Evolutionary conservation across 2,797 vertebrate species (phyloP).

Genomic region (Diplodus sargus): DNA sequence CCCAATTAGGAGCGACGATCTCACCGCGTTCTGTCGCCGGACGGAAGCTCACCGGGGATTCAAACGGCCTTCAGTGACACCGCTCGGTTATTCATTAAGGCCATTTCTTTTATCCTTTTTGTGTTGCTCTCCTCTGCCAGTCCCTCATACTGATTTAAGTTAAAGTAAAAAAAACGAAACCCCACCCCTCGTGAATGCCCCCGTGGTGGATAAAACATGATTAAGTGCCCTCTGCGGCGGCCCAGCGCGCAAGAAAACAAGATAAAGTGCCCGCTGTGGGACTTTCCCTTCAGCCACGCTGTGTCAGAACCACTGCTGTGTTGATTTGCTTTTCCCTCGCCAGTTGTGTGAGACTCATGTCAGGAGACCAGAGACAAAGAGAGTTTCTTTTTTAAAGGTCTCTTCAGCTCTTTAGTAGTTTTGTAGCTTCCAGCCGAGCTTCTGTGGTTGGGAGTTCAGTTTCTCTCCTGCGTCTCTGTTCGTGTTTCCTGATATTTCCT

Average conservation of each 20-base stretch:
- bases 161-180: no score
- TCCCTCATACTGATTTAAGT: neutral
- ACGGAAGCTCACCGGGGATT: neutral
- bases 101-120: neutral
- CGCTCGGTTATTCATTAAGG: neutral
- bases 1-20: slow-evolving; percentile 2
- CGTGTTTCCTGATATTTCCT: no score
- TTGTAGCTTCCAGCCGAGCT: no score
- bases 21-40: neutral
- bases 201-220: neutral
- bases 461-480: no score
- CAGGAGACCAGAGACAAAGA: no score
- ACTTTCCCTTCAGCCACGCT: neutral
- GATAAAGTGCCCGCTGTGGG: neutral
- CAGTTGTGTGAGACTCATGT: no score
- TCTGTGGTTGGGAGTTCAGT: no score
- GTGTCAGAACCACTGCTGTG: neutral
- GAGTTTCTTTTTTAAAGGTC: no score
- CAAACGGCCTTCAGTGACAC: neutral
- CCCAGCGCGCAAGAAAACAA: neutral
- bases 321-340: no score
- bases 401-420: no score
- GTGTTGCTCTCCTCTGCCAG: neutral
- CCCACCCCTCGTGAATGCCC: neutral
- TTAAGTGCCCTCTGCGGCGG: neutral